Base-by-base conservation (phyloP, 1,140 invertebrate species). In the Ceratoteleas bidentatus region DNA sequence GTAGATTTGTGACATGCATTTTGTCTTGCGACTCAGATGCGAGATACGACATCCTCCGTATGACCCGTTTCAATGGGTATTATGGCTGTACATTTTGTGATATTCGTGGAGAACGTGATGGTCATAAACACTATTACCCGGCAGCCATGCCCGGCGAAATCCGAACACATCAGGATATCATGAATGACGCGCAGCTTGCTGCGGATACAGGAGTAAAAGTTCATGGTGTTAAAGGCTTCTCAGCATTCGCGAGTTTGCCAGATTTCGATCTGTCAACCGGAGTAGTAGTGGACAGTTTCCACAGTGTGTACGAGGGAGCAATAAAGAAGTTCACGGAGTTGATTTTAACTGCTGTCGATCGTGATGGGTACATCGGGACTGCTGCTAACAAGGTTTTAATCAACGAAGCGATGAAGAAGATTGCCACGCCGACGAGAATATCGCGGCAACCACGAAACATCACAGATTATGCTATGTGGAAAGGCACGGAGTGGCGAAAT, bases 401-500 rank as follows among this genome's bases (percentile, higher is more conserved):
- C 13, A 47, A 47, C 11, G 45, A 47, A n/a, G 10, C 10, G 13
- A 2, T 47, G 45, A 10, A 14, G 13, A 6, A 13, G 13, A 47
- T 14, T n/a, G 5, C 6, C 10, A 47, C 45, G 0, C 45, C 45
- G 6, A 47, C 11, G 10, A 10, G 45, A 11, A n/a, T 47, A 13
- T 47, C 45, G 5, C 45, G 45, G 5, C 11, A 13, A 6, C 45
- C 45, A 13, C 8, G 45, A 6, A 47, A 47, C 6, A 47, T 47
- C 8, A 14, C 11, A n/a, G 45, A 47, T n/a, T 47, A 6, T 47
- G 11, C 45, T 6, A 6, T 6, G 8, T 50, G 49, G 49, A 50
- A 50, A 50, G 49, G 49, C 0, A 50, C 49, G 6, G 49, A 50
- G 16, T 50, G 13, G 49, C 15, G 49, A 50, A 50, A 50, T 50